phyloP scores from a whole-genome alignment of 2,113 vertebrate species.

The Melanerpes aurifrons region DNA sequence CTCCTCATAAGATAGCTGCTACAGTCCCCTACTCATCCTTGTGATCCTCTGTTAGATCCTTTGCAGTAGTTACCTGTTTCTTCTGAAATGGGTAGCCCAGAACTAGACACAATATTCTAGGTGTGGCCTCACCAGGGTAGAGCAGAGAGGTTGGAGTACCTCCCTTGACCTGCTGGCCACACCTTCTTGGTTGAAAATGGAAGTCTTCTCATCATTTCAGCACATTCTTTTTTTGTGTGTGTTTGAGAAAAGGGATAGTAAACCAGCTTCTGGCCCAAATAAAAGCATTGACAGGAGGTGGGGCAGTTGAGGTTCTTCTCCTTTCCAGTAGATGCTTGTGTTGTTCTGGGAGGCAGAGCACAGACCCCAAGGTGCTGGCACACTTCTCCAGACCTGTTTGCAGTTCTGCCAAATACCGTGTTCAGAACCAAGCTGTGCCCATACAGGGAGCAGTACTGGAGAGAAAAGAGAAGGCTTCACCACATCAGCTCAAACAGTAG shows the following conservation, averaged over 20 bases:
- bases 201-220: neutral
- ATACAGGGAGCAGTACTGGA: neutral
- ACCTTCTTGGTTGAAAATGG: neutral
- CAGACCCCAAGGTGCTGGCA: neutral
- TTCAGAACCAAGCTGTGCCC: neutral
- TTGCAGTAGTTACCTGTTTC: too few relatives aligned
- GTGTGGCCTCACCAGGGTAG: too few relatives aligned
- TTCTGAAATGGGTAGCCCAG: too few relatives aligned
- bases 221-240: neutral
- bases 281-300: accelerated
- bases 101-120: too few relatives aligned
- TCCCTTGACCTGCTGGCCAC: too few relatives aligned
- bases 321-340: neutral
- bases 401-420: accelerated
- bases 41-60: too few relatives aligned
- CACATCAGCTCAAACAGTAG: neutral
- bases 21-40: too few relatives aligned
- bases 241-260: neutral
- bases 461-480: neutral
- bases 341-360: neutral
- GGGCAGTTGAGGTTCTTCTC: neutral
- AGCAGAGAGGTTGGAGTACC: too few relatives aligned
- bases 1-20: too few relatives aligned
- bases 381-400: neutral
- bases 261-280: neutral